Base-by-base conservation (phyloP, 2,797 vertebrate species). In the Characodon lateralis region DNA sequence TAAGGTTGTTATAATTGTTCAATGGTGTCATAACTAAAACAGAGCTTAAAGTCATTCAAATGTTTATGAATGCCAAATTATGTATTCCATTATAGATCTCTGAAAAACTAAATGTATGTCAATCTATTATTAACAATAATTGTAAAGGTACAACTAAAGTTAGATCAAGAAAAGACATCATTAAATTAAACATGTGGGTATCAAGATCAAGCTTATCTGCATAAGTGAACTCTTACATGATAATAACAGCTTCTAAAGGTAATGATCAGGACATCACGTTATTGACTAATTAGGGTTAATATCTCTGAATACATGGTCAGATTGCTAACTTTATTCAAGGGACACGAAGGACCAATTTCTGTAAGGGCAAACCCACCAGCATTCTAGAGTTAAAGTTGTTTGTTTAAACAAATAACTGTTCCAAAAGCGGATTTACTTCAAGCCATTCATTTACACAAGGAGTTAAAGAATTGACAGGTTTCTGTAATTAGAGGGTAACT, bases 401-500 rank as follows among this genome's bases (percentile, higher is more conserved):
- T 35, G 18, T 31, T 6, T 4, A 31, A 70, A 43, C 20, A 26
- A 70, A 22, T 46, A 14, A 70, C 70, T 58, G 46, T 58, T 31
- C 53, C 14, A 8, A 12, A n/a, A 20, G 12, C 56, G 28, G 65
- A 50, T 18, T 26, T 71, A n/a, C 41, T 56, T 51, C 28, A n/a
- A 22, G 10, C 12, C 65, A 56, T 46, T 43, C 22, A 70, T 6
- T 28, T 22, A 7, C 14, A 58, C n/a, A 69, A 76, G 16, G 8
- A 7, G 12, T 18, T 16, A 50, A 35, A 66, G 9, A 70, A 24
- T 31, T 43, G 16, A 56, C 20, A 66, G 26, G 7, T 53, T 78
- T 72, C 9, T 39, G 10, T 22, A 31, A 39, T 6, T 9, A 78
- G 12, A 46, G 16, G 6, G 12, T 24, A 22, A 83, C 95, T 89